Conservation (phyloP, 1,140 invertebrate genomes). For the Polypedilum vanderplanki region DNA sequence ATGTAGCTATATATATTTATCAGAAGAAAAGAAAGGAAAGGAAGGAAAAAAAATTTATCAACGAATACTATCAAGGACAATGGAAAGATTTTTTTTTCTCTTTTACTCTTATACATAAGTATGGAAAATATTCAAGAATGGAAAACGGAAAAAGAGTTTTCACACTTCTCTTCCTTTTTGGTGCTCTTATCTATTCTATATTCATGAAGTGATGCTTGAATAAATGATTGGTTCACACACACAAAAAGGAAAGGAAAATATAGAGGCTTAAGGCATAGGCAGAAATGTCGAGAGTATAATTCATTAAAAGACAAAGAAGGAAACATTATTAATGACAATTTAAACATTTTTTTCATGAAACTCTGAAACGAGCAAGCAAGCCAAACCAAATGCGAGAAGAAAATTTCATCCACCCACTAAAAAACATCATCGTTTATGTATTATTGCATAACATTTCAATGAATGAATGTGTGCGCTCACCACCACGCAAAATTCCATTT, state of each 20-base stretch:
- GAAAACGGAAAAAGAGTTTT: background rate
- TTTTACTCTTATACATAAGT: background rate
- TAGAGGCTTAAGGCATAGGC: too few relatives aligned
- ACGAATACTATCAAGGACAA: slow-evolving; percentile 12
- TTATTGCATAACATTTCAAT: slow-evolving; percentile 14
- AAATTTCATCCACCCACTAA: background rate
- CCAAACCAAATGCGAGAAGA: background rate
- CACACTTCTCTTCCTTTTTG: background rate
- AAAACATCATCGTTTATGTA: slow-evolving; percentile 18
- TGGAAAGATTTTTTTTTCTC: background rate
- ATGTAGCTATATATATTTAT: background rate
- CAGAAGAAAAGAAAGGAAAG: background rate
- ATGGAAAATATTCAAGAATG: background rate
- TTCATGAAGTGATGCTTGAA: background rate
- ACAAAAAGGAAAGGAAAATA: too few relatives aligned
- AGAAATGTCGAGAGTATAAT: too few relatives aligned
- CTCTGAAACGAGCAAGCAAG: too few relatives aligned
- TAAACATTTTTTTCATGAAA: too few relatives aligned
- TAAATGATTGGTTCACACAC: background rate
- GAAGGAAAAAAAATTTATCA: background rate
- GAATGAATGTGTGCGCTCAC: slow-evolving; percentile 16
- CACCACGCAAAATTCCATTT: slow-evolving; percentile 5
- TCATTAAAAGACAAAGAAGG: too few relatives aligned
- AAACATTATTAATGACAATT: too few relatives aligned
- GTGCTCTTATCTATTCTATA: background rate